A percentile compares a stretch with the other conserved stretches of the same genome.
Conservation (phyloP, 2,797 vertebrate genomes). For the Eulemur coronatus region DNA sequence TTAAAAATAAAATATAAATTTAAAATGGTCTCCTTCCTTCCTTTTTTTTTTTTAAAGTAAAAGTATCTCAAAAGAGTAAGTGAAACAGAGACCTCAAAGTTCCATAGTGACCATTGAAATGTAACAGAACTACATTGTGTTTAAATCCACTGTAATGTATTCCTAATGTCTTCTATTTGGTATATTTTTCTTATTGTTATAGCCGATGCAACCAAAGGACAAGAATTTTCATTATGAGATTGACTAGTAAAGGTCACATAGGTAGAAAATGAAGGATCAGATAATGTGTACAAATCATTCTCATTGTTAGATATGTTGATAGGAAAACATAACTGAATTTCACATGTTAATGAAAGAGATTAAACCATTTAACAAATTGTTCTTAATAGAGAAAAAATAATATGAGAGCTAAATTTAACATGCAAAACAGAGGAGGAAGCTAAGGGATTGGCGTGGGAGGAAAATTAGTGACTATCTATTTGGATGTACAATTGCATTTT, state of each 20-base stretch:
- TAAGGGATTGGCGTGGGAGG: constrained; percentile 17
- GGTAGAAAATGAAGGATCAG: neutral
- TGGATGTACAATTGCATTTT: constrained; percentile 15
- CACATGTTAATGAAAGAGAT: neutral
- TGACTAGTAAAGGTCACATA: neutral
- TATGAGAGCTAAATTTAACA: constrained; percentile 15
- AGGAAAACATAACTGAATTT: neutral
- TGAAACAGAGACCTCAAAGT: neutral
- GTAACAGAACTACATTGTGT: neutral
- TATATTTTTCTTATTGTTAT: neutral
- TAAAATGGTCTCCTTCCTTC: neutral
- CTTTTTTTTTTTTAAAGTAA: neutral
- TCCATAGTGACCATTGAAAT: neutral
- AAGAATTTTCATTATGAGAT: neutral
- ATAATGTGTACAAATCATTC: neutral
- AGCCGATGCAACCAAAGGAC: neutral
- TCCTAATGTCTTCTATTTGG: neutral
- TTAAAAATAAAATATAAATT: constrained; percentile 19
- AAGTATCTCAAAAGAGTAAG: neutral
- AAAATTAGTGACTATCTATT: constrained; percentile 37
- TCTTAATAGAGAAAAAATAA: constrained; percentile 38
- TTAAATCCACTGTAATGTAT: neutral
- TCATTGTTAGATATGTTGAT: neutral
- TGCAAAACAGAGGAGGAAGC: neutral
- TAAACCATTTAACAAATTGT: neutral